Base-by-base conservation (phyloP, 2,888 invertebrate genomes). In the Blastobasis lacticolella region DNA sequence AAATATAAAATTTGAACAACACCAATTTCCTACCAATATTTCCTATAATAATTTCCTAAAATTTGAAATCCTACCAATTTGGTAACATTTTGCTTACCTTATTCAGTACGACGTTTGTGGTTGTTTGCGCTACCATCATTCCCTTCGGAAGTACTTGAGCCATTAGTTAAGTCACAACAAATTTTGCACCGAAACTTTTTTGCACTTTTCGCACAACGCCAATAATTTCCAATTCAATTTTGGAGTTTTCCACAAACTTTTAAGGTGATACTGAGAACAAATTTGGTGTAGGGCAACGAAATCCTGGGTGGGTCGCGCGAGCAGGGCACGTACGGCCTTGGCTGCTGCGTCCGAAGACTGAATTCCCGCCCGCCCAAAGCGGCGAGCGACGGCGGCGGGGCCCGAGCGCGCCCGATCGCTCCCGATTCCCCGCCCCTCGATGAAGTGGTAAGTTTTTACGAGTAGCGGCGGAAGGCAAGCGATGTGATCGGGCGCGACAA, bases 361-460 rank as follows among this genome's bases (percentile, higher is more conserved):
- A 78, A 67, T 74, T 71, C 70, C 76, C 77, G 74, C 81, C 81
- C 83, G 76, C 83, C 75, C 72, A 72, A 77, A 69, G 55, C 60
- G 49, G 54, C 81, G 81, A 81, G 53, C 50, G 41, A 10, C 37
- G 37, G 69, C 77, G 75, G 75, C 52, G 49, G 48, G 50, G 4
- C 8, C 45, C 23, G 53, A 51, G 4, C 9, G 5, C 7, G 46
- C 61, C 69, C 69, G 68, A 62, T 59, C 60, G 56, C 59, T 60
- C 66, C 69, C 81, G 80, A 78, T 78, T 78, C 76, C 78, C 73
- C 76, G 80, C 78, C 75, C 81, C 75, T 80, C 81, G 83, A 85
- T 86, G 85, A 84, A 85, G 85, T 84, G 84, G 84, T 85, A 84
- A 84, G 81, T 83, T 86, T 85, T 85, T 84, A 86, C 77, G 82